These are phyloP conservation scores for Pangasius krempfi DNA, from an alignment of 2,797 vertebrate species.

Conservation along the genomic window DNA sequence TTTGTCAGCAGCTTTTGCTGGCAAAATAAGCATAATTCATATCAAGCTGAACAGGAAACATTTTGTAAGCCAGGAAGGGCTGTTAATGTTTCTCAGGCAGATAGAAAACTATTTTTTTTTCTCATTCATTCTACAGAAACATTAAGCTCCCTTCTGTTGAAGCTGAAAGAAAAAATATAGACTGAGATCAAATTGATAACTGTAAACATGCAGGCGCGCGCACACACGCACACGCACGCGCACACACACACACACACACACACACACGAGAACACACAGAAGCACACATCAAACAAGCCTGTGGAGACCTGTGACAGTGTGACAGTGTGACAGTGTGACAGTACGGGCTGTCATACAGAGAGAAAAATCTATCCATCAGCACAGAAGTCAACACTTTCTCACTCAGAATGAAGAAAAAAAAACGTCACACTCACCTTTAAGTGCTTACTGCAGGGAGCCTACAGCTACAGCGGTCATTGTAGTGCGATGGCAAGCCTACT, in stretches of 20 bases:
- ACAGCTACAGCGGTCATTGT: constrained; percentile 59
- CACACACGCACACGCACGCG: neutral
- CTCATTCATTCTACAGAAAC: constrained; percentile 1
- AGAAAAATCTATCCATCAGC: neutral
- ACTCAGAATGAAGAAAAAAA: constrained; percentile 1
- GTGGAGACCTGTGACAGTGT: neutral
- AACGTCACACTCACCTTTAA: constrained; percentile 61
- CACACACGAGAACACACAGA: neutral
- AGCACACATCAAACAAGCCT: neutral
- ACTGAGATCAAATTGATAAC: neutral
- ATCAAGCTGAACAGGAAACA: constrained; percentile 42
- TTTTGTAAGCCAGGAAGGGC: constrained; percentile 45
- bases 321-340: neutral
- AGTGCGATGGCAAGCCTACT: constrained; percentile 56
- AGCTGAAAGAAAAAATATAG: neutral
- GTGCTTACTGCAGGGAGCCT: constrained; percentile 60
- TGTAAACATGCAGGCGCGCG: no score
- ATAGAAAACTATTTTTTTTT: neutral
- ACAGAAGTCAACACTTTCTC: neutral
- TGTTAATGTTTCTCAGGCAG: constrained; percentile 25
- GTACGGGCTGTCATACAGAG: neutral
- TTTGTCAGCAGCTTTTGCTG: constrained; percentile 1
- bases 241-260: neutral
- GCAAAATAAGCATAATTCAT: constrained; percentile 23
- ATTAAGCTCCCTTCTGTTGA: neutral